Evolutionary conservation across 1,140 invertebrate species (phyloP).

Genomic region (Mycetomoellerius zeteki): DNA sequence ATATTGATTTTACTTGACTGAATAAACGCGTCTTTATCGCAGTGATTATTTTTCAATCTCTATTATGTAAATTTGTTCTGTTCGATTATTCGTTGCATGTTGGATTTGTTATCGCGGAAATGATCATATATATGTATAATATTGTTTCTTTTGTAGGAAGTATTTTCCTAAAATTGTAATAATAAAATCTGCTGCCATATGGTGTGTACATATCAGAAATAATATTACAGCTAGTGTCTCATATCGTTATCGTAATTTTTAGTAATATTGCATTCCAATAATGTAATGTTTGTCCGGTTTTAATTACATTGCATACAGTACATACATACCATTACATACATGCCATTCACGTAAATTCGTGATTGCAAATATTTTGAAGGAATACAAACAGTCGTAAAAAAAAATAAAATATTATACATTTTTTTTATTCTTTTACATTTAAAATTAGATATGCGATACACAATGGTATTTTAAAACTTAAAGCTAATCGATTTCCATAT

Average conservation of each 20-base stretch:
- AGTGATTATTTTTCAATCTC: constrained; percentile 29
- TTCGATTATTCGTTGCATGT: constrained; percentile 21
- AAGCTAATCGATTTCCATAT: neutral
- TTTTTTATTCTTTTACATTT: neutral
- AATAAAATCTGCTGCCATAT: constrained; percentile 10
- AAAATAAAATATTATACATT: constrained; percentile 22
- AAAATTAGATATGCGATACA: neutral
- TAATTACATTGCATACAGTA: constrained; percentile 19
- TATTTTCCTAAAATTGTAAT: constrained; percentile 49
- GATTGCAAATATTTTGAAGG: neutral
- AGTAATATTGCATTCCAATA: constrained; percentile 52
- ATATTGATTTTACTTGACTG: constrained; percentile 32
- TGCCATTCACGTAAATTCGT: neutral
- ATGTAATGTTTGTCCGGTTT: constrained; percentile 33
- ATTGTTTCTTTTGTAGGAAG: constrained; percentile 22
- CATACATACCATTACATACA: no score
- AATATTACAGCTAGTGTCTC: constrained; percentile 7
- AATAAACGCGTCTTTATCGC: neutral
- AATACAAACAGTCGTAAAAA: neutral
- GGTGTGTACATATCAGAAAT: constrained; percentile 12
- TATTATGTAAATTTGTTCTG: constrained; percentile 39
- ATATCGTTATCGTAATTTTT: constrained; percentile 50
- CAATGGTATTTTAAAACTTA: neutral
- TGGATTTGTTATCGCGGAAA: constrained; percentile 29
- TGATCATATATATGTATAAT: neutral